Percentiles rank a stretch among this genome's conserved stretches.
phyloP scores from a whole-genome alignment of 1,140 invertebrate genomes.

The Papilio aristodemus region DNA sequence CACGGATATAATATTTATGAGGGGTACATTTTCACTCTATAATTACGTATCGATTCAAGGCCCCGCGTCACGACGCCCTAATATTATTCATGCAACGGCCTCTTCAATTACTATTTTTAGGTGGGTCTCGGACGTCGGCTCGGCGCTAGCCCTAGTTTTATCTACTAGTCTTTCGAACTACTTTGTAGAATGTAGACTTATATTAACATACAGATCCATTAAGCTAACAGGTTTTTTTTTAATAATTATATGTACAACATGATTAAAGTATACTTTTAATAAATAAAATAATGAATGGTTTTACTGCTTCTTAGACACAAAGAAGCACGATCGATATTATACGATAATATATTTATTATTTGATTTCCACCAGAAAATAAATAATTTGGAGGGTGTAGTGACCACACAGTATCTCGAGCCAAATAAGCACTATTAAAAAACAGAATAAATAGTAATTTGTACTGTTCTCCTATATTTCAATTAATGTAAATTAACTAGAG shows the following conservation, averaged over 20 bases:
- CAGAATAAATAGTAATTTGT: background rate
- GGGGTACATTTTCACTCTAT: conserved; percentile 75
- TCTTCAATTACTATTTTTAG: conserved; percentile 39
- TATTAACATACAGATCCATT: background rate
- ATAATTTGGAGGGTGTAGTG: no score
- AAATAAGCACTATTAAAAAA: no score
- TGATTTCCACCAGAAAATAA: no score
- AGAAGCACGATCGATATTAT: no score
- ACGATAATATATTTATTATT: no score
- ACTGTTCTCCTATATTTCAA: background rate
- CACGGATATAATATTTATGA: conserved; percentile 76
- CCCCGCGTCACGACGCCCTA: conserved; percentile 65
- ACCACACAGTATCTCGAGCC: no score
- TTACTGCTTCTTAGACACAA: no score
- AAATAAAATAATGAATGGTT: no score
- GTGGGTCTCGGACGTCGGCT: conserved; percentile 26
- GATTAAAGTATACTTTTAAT: no score
- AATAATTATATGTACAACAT: background rate
- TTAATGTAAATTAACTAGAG: background rate
- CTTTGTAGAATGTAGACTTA: background rate
- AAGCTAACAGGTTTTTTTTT: background rate
- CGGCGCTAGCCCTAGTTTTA: conserved; percentile 32
- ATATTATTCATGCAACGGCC: conserved; percentile 59
- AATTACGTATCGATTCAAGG: conserved; percentile 75
- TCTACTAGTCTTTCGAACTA: conserved; percentile 27